Percentiles rank a stretch among this genome's conserved stretches.
These are phyloP conservation scores for Brevimyrus niger DNA, from an alignment of 2,113 vertebrate genomes.

Conservation along the genomic window DNA sequence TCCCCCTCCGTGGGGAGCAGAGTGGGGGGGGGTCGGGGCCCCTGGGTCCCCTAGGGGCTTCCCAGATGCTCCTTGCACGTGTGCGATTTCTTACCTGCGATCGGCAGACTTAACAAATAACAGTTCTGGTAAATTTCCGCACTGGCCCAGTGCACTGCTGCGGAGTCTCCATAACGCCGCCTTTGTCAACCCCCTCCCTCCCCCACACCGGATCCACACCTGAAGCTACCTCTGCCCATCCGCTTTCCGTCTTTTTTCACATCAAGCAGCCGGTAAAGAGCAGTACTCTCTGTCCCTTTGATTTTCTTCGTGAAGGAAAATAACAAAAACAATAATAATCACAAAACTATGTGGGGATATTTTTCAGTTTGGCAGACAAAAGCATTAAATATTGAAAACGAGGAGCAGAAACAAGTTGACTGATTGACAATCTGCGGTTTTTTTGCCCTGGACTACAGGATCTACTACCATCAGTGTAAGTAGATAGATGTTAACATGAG, in stretches of 20 bases:
- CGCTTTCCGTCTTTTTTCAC: background rate
- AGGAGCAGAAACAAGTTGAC: background rate
- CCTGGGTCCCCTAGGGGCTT: background rate
- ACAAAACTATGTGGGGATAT: background rate
- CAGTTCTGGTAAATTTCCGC: conserved; percentile 18
- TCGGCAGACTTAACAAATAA: background rate
- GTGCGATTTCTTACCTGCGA: conserved; percentile 5
- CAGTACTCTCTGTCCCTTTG: background rate
- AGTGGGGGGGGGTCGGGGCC: background rate
- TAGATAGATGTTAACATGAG: background rate
- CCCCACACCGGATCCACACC: background rate
- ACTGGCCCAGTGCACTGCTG: background rate
- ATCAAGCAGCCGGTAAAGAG: background rate
- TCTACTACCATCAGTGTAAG: background rate
- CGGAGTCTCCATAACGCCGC: background rate
- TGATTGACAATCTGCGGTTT: background rate
- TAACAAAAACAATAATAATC: background rate
- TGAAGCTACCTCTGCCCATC: background rate
- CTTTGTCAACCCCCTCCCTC: too few relatives aligned
- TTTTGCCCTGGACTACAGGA: background rate
- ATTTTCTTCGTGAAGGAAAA: background rate
- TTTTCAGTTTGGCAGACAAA: background rate
- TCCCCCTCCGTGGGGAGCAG: conserved; percentile 23
- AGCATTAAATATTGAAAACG: background rate
- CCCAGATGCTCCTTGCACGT: conserved; percentile 12